Evolutionary conservation across 2,888 invertebrate species (phyloP), one percentile per base, ranked within the genome.

Genomic region (Agrotis segetum): DNA sequence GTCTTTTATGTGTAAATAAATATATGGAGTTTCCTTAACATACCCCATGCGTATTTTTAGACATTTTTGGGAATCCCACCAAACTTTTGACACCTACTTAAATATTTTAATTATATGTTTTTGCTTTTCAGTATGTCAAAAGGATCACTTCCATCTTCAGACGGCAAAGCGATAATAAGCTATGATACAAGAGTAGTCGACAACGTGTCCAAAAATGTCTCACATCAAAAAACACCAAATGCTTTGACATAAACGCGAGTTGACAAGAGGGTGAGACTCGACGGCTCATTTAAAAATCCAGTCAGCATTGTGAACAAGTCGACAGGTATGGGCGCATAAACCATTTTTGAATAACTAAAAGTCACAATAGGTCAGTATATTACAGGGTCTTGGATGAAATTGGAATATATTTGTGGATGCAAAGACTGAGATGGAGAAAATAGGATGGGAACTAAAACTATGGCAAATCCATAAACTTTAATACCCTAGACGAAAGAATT

Each of bases 241-340:
- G 44, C 70, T 16, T 7, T 60, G 80, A 65, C 88, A 76, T 79
- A 56, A 85, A 79, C 74, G 64, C 21, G 84, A 88, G 64, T 70
- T 50, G 19, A 56, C 56, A 44, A 44, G 46, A 64, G 77, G 85
- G 76, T 87, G 82, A 82, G 83, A 83, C 73, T 59, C 81, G 75
- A 85, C 85, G 79, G 84, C 88, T 90, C 89, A 88, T 90, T 91
- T 91, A 87, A 91, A 91, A 88, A 86, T 84, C 88, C 82, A 87
- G 89, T 87, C 88, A 84, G 83, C 84, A 83, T 78, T 82, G 84
- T 78, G 83, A 79, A 77, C 80, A 81, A 77, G 83, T 75, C 81
- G 83, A 84, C 87, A 82, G 79, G 85, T 85, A 85, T 84, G 82
- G 80, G 74, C 78, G 66, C 77, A 82, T 84, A 81, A 84, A 61